A percentile compares a stretch with the other conserved stretches of the same genome.
These are phyloP conservation scores for Drosophila ercepeae DNA, from an alignment of 1,140 invertebrate genomes.

Conservation along the genomic window DNA sequence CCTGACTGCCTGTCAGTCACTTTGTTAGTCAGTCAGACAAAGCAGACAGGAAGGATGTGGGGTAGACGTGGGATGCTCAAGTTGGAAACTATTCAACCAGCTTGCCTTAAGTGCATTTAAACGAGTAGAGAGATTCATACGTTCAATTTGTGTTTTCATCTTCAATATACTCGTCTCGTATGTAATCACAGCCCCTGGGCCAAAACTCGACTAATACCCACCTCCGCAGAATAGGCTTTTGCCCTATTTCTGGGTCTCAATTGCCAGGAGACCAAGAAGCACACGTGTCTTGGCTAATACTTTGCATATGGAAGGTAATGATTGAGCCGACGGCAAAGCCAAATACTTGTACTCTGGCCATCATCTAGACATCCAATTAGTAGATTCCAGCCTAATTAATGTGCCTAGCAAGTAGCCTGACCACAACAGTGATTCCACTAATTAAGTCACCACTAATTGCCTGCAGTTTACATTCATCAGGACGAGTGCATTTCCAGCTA, in stretches of 20 bases:
- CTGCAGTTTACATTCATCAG: conserved; percentile 20
- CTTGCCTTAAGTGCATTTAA: conserved; percentile 46
- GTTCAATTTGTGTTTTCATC: conserved; percentile 41
- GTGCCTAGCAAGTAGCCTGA: conserved; percentile 19
- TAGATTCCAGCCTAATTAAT: conserved; percentile 34
- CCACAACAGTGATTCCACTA: conserved; percentile 57
- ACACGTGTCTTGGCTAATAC: conserved; percentile 46
- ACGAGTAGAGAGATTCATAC: conserved; percentile 28
- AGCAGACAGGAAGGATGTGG: conserved; percentile 1
- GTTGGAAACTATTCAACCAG: conserved; percentile 42
- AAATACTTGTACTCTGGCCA: background rate
- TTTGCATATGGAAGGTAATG: conserved; percentile 27
- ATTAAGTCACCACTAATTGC: conserved; percentile 38
- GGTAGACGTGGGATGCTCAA: conserved; percentile 1
- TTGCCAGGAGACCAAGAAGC: conserved; percentile 37
- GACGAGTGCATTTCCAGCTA: conserved; percentile 4
- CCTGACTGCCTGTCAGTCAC: conserved; percentile 16
- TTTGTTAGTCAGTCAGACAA: conserved; percentile 12
- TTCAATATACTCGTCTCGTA: background rate
- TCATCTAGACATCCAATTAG: conserved; percentile 44
- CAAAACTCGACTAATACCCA: background rate
- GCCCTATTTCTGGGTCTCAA: conserved; percentile 17
- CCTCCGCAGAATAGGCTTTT: conserved; percentile 15
- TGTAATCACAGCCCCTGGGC: conserved; percentile 5
- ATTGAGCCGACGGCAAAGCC: background rate